Evolutionary conservation across 2,797 vertebrate genomes (phyloP).

Genomic region (Loris lydekkerianus): DNA sequence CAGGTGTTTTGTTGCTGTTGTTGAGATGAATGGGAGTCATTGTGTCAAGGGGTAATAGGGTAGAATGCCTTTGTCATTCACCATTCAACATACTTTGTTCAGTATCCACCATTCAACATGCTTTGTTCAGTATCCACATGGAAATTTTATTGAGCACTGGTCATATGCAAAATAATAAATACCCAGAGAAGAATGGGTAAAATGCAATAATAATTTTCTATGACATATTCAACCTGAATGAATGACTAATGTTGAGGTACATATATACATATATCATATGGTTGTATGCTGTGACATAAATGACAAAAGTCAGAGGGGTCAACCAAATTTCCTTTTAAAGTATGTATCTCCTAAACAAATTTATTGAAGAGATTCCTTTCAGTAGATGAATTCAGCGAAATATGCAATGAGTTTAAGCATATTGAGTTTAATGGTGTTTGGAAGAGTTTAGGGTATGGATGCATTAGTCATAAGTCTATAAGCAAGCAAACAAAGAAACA

Average conservation of each 20-base stretch:
- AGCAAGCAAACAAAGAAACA: neutral
- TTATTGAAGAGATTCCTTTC: conserved; percentile 21
- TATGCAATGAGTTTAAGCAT: neutral
- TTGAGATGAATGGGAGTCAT: neutral
- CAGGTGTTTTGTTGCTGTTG: conserved; percentile 31
- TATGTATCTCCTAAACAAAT: neutral
- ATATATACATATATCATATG: neutral
- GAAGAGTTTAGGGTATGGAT: neutral
- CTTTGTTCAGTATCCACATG: neutral
- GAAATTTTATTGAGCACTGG: neutral
- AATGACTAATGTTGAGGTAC: neutral
- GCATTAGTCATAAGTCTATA: neutral
- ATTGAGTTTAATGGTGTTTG: neutral
- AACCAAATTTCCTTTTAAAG: neutral
- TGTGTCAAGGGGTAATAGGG: neutral
- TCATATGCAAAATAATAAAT: neutral
- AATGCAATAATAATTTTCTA: conserved; percentile 11
- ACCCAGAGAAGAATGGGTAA: neutral
- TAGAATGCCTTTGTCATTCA: neutral
- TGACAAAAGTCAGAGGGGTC: neutral
- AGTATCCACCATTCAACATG: neutral
- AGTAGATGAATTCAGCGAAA: neutral
- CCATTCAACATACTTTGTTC: neutral
- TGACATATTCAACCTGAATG: neutral
- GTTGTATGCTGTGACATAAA: neutral